phyloP scores from a whole-genome alignment of 2,113 vertebrate species.

The Bostrychus sinensis region DNA sequence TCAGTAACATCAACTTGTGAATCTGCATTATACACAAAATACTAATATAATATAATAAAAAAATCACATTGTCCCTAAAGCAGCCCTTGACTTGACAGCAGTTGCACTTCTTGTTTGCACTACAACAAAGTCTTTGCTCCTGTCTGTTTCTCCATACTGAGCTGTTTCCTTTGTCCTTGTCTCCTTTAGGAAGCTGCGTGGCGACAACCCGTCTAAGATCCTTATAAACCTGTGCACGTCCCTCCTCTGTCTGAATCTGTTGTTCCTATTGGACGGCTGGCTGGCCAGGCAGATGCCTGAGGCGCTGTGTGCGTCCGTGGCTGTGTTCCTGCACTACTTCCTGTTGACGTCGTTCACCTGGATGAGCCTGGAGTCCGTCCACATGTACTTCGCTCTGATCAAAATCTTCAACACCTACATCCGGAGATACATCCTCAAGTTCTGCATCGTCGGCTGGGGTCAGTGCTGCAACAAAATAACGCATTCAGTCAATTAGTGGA shows the following conservation, averaged over 20 bases:
- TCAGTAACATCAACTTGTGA: too few relatives aligned
- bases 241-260: conserved; percentile 90
- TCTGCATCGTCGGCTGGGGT: conserved; percentile 98
- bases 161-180: background rate
- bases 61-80: too few relatives aligned
- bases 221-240: conserved; percentile 97
- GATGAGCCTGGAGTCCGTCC: conserved; percentile 97
- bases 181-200: conserved; percentile 87
- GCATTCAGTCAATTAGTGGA: too few relatives aligned
- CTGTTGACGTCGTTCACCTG: conserved; percentile 95
- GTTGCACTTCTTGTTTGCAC: too few relatives aligned
- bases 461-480: conserved; percentile 51
- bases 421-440: conserved; percentile 94
- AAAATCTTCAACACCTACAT: conserved; percentile 99
- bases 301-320: conserved; percentile 85
- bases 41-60: too few relatives aligned
- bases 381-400: conserved; percentile 98
- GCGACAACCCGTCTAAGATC: conserved; percentile 98
- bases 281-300: conserved; percentile 82
- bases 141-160: too few relatives aligned
- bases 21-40: too few relatives aligned
- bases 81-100: too few relatives aligned
- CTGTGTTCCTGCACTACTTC: conserved; percentile 91
- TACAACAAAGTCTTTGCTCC: too few relatives aligned
- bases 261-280: conserved; percentile 94